Evolutionary conservation across 92 coral and sea anemone species (phyloP).

Genomic region (Hydrozoanthus gracilis): DNA sequence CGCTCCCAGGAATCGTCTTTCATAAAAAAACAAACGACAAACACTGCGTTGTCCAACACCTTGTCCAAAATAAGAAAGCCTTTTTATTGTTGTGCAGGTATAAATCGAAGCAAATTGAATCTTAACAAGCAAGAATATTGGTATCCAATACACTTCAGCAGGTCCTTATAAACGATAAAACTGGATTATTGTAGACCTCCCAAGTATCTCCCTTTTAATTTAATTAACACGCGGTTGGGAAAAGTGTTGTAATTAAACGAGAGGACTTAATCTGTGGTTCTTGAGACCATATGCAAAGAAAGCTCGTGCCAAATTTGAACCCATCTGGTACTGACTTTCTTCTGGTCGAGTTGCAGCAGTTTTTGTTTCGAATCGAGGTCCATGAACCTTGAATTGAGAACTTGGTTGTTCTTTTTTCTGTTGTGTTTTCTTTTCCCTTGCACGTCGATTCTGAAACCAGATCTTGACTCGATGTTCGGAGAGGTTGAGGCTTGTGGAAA

Average conservation of each 20-base stretch:
- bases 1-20: background rate
- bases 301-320: slow-evolving; percentile 5
- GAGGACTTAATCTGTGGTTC: slow-evolving; percentile 4
- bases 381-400: background rate
- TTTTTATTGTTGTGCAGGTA: background rate
- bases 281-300: slow-evolving; percentile 19
- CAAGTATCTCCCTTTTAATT: background rate
- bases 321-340: background rate
- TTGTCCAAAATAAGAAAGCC: background rate
- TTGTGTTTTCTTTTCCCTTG: slow-evolving; percentile 85
- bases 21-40: background rate
- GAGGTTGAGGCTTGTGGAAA: slow-evolving; percentile 68
- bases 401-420: slow-evolving; percentile 26
- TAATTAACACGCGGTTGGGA: slow-evolving; percentile 29
- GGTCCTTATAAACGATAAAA: background rate
- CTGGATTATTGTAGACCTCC: background rate
- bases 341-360: background rate
- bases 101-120: no score
- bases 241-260: background rate
- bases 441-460: slow-evolving; percentile 99
- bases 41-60: background rate
- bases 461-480: slow-evolving; percentile 93
- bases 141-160: background rate
- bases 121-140: no score
- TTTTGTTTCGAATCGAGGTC: background rate